Conservation (phyloP, 2,113 vertebrate species). For the Phaethon lepturus region DNA sequence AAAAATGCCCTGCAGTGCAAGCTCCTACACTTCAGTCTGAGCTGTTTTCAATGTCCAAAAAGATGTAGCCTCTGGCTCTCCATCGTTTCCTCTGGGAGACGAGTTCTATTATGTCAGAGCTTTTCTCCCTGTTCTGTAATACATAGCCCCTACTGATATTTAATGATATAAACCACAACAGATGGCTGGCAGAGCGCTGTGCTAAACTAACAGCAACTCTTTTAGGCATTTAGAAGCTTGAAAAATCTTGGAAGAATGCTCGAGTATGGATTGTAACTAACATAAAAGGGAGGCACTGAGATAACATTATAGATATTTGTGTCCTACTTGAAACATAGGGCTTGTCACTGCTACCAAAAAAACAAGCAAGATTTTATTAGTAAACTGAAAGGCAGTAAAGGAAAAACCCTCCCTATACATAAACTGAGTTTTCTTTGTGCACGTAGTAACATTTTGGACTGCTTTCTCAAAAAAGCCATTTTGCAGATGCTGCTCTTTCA, state of each 20-base stretch:
- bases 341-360: not conserved
- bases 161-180: conserved; percentile 50
- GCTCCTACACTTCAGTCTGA: not conserved
- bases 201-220: conserved; percentile 29
- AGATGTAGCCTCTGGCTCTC: not conserved
- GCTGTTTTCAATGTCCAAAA: not conserved
- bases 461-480: not conserved
- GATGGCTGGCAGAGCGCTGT: conserved; percentile 42
- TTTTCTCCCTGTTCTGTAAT: conserved; percentile 10
- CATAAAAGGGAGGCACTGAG: not conserved
- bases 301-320: not conserved
- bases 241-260: not conserved
- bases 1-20: not conserved
- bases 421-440: not conserved
- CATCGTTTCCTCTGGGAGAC: not conserved
- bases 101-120: not conserved
- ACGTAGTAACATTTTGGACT: not conserved
- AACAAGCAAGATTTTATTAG: not conserved
- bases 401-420: not conserved
- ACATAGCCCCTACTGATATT: conserved; percentile 10
- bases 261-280: not conserved
- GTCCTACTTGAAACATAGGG: not conserved
- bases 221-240: not conserved
- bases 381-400: not conserved
- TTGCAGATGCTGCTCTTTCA: not conserved